phyloP scores from a whole-genome alignment of 2,888 invertebrate species.

The Drosophila tanythrix region DNA sequence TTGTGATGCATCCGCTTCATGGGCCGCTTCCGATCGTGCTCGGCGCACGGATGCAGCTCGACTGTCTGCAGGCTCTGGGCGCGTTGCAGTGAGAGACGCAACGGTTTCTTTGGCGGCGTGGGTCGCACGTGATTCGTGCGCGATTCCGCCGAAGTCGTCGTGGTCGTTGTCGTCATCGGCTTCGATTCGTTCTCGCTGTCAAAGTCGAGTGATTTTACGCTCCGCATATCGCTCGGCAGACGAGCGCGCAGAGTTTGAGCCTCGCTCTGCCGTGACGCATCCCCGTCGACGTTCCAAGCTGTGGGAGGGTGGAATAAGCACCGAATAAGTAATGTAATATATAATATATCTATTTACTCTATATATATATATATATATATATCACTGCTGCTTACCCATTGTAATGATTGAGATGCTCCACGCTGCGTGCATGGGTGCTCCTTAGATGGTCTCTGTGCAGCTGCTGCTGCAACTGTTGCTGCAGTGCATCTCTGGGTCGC shows the following conservation, averaged over 20 bases:
- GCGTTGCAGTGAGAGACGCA: slow-evolving; percentile 92
- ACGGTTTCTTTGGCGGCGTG: slow-evolving; percentile 93
- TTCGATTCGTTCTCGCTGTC: slow-evolving; percentile 89
- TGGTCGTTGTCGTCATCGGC: slow-evolving; percentile 30
- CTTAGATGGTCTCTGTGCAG: slow-evolving; percentile 71
- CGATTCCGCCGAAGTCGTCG: slow-evolving; percentile 48
- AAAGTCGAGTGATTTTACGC: slow-evolving; percentile 91
- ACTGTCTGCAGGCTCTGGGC: slow-evolving; percentile 93
- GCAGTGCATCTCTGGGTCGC: slow-evolving; percentile 60
- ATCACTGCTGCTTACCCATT: slow-evolving; percentile 73
- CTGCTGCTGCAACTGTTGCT: slow-evolving; percentile 65
- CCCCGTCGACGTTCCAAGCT: slow-evolving; percentile 81
- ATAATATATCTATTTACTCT: background rate
- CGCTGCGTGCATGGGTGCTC: slow-evolving; percentile 83
- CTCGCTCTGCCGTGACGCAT: slow-evolving; percentile 70
- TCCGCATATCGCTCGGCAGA: slow-evolving; percentile 85
- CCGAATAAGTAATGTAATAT: background rate
- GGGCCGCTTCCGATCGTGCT: slow-evolving; percentile 83
- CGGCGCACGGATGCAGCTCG: slow-evolving; percentile 78
- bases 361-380: background rate
- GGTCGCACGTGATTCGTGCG: slow-evolving; percentile 87
- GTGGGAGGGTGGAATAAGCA: background rate
- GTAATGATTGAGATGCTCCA: slow-evolving; percentile 83
- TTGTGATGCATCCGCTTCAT: slow-evolving; percentile 83
- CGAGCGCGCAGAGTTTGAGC: slow-evolving; percentile 69